These are phyloP conservation scores for Myoxocephalus aenaeus DNA, from an alignment of 2,797 vertebrate species.

Conservation along the genomic window DNA sequence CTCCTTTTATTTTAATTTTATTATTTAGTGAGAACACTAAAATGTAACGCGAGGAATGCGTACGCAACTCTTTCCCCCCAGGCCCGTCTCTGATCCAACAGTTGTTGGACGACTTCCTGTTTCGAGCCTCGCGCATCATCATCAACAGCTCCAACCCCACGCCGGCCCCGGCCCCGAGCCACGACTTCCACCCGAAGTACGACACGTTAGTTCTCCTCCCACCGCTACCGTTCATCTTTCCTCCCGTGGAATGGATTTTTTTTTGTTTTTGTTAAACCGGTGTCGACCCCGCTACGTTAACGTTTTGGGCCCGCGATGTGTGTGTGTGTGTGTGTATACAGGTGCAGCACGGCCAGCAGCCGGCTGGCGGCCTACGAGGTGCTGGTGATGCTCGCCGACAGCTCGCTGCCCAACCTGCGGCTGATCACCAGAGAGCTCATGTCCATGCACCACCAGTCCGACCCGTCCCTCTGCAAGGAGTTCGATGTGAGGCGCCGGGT, in stretches of 20 bases:
- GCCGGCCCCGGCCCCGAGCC: constrained; percentile 90
- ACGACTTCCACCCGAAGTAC: constrained; percentile 99
- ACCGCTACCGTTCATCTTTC: neutral
- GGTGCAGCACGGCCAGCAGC: constrained; percentile 98
- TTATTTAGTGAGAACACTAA: neutral
- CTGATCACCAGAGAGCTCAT: constrained; percentile 94
- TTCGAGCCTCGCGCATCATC: constrained; percentile 98
- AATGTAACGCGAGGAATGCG: constrained; percentile 2
- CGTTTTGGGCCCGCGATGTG: neutral
- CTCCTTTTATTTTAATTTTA: too few relatives aligned
- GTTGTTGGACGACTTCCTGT: constrained; percentile 97
- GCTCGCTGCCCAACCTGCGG: constrained; percentile 93
- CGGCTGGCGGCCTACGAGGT: constrained; percentile 97
- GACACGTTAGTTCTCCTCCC: constrained; percentile 17
- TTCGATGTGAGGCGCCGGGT: constrained; percentile 89
- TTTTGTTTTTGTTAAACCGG: neutral
- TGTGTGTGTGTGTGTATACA: constrained; percentile 53
- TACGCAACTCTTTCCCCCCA: constrained; percentile 65
- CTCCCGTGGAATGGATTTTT: too few relatives aligned
- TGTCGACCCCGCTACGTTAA: neutral
- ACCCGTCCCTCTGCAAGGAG: constrained; percentile 97
- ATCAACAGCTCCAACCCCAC: constrained; percentile 96
- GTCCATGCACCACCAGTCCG: constrained; percentile 97
- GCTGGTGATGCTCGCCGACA: constrained; percentile 97
- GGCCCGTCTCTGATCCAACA: constrained; percentile 98